Percentiles rank a stretch among this genome's conserved stretches.
Conservation (phyloP, 2,888 invertebrate species). For the Esperia sulphurella region DNA sequence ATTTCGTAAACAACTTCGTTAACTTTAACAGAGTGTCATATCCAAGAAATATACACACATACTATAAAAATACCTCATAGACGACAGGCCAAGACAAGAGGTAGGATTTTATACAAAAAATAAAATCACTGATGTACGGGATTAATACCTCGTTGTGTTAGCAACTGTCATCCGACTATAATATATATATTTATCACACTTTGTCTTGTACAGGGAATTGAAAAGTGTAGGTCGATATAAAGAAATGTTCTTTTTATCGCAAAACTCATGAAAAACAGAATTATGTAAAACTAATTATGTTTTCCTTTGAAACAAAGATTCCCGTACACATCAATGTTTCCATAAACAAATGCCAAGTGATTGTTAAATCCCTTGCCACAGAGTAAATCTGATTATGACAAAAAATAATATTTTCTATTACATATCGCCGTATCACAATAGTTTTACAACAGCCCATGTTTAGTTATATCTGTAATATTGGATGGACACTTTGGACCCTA, state of each 20-base stretch:
- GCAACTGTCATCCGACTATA: conserved; percentile 74
- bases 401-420: conserved; percentile 58
- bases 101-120: conserved; percentile 77
- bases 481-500: conserved; percentile 77
- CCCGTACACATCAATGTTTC: conserved; percentile 76
- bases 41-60: conserved; percentile 55
- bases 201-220: conserved; percentile 48
- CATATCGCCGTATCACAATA: conserved; percentile 61
- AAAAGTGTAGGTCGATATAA: conserved; percentile 3
- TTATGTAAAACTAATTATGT: conserved; percentile 64
- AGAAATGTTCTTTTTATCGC: neutral
- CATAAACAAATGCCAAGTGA: conserved; percentile 43
- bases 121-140: conserved; percentile 75
- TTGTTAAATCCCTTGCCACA: conserved; percentile 51
- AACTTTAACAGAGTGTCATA: conserved; percentile 53
- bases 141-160: conserved; percentile 68
- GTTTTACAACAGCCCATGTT: conserved; percentile 63
- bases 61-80: conserved; percentile 64
- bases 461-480: conserved; percentile 56
- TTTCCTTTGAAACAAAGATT: conserved; percentile 72
- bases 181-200: conserved; percentile 70
- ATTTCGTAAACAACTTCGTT: conserved; percentile 40
- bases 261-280: conserved; percentile 20
- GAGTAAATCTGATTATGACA: conserved; percentile 56
- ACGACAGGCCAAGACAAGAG: conserved; percentile 79